phyloP scores from a whole-genome alignment of 1,140 invertebrate species.

The Pomacea maculata region DNA sequence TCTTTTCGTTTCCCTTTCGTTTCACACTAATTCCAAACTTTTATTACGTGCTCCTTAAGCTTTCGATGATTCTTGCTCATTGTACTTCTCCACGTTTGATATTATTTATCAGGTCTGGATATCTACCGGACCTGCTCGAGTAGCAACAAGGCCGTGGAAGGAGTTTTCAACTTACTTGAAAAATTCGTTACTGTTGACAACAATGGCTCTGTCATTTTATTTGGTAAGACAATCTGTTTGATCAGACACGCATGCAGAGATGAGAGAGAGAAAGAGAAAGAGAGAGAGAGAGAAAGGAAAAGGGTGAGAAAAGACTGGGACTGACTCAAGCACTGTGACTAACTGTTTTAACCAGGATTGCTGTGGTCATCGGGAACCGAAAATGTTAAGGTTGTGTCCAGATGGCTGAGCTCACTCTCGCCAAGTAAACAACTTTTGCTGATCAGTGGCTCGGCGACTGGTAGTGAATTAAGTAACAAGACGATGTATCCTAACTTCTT shows the following conservation, averaged over 20 bases:
- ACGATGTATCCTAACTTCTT: neutral
- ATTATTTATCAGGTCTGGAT: no score
- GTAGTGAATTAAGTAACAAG: neutral
- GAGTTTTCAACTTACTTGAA: no score
- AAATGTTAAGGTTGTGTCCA: neutral
- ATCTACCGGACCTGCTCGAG: no score
- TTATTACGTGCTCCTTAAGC: no score
- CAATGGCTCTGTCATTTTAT: no score
- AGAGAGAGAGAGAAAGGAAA: neutral
- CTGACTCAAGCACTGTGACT: neutral
- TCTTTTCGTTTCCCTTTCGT: no score
- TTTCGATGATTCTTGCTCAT: no score
- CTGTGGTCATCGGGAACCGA: neutral
- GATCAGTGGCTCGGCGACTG: conserved; percentile 7
- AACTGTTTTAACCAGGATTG: neutral
- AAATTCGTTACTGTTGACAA: no score
- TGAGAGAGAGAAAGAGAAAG: neutral
- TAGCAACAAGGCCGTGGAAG: no score
- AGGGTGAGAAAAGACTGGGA: neutral
- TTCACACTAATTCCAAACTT: no score
- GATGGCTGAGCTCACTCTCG: neutral
- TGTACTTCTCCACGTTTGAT: no score
- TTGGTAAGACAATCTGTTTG: no score
- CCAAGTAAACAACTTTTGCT: neutral
- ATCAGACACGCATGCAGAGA: neutral